Evolutionary conservation across 2,113 vertebrate genomes (phyloP).

Genomic region (Sisor rabdophorus): DNA sequence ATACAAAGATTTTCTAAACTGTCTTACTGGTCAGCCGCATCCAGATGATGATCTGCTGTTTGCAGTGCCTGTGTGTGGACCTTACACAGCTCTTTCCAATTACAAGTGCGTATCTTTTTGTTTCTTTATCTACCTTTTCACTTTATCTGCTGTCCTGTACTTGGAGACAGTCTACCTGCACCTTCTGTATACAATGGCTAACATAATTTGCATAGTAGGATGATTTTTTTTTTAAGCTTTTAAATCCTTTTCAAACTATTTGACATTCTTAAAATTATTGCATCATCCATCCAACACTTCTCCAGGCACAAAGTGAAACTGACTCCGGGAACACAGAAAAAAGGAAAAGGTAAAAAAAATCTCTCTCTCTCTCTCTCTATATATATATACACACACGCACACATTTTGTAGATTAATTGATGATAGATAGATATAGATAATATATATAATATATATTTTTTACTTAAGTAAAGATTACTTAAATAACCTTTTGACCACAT

Average conservation of each 20-base stretch:
- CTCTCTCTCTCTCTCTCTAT: too few relatives aligned
- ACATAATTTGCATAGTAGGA: background rate
- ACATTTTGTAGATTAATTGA: too few relatives aligned
- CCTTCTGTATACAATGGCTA: background rate
- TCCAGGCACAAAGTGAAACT: conserved; percentile 90
- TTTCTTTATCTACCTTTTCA: background rate
- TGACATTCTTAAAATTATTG: background rate
- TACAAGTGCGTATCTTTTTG: conserved; percentile 79
- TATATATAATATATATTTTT: too few relatives aligned
- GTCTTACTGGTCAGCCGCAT: conserved; percentile 88
- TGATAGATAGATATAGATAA: too few relatives aligned
- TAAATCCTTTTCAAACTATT: background rate
- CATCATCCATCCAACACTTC: background rate
- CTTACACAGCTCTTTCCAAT: conserved; percentile 84
- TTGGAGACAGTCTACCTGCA: background rate
- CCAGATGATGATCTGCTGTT: conserved; percentile 86
- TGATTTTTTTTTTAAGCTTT: background rate
- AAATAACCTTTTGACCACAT: too few relatives aligned
- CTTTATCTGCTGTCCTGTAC: too few relatives aligned
- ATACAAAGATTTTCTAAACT: conserved; percentile 77
- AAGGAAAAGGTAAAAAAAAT: conserved; percentile 85
- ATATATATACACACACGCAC: too few relatives aligned
- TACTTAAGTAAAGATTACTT: too few relatives aligned
- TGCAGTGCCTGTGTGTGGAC: conserved; percentile 87
- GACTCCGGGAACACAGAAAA: conserved; percentile 93